A percentile compares a stretch with the other conserved stretches of the same genome.
Evolutionary conservation across 2,797 vertebrate genomes (phyloP).

Genomic region (Myotis pilosus): DNA sequence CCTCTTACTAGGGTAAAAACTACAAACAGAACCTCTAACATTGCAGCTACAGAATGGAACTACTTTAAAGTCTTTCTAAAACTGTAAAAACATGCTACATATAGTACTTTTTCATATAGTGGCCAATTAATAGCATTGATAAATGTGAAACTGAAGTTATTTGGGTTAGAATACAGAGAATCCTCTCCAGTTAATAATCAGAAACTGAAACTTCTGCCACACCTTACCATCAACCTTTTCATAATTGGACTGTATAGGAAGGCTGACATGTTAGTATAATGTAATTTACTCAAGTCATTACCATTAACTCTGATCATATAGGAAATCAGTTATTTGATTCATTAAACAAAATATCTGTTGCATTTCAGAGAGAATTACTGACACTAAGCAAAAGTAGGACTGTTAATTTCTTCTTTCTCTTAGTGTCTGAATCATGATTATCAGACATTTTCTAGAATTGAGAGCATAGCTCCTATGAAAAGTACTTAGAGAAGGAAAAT

Average conservation of each 20-base stretch:
- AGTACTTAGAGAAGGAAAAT: not conserved
- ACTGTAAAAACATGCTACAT: not conserved
- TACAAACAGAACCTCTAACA: not conserved
- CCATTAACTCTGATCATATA: not conserved
- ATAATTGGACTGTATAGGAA: not conserved
- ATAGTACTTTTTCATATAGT: not conserved
- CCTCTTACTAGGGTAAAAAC: not conserved
- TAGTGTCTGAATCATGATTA: slow-evolving; percentile 9
- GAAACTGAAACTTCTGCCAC: not conserved
- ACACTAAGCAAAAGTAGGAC: not conserved
- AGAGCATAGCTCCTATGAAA: not conserved
- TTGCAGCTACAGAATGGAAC: not conserved
- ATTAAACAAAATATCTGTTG: slow-evolving; percentile 14
- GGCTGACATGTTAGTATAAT: not conserved
- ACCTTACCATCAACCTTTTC: not conserved
- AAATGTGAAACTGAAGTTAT: slow-evolving; percentile 23
- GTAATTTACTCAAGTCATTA: not conserved
- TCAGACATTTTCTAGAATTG: not conserved
- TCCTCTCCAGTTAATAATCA: not conserved
- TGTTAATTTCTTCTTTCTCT: not conserved
- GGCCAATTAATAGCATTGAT: not conserved
- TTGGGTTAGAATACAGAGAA: not conserved
- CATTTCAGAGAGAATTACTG: not conserved
- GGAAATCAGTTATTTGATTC: not conserved
- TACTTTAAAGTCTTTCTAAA: not conserved